phyloP scores from a whole-genome alignment of 1,140 invertebrate species.

The Chironomus striatipennis region DNA sequence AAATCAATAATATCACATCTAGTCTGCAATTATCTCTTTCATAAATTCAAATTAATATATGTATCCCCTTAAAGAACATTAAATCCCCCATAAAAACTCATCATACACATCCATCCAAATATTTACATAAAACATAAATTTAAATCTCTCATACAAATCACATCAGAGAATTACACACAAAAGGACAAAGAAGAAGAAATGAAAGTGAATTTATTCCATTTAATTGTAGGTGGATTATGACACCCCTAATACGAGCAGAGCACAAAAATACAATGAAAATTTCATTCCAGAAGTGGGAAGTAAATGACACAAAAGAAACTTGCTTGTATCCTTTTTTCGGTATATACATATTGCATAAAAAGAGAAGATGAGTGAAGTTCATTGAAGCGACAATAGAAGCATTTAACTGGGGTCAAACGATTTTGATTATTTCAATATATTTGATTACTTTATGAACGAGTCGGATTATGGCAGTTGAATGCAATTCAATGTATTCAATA shows the following conservation, averaged over 20 bases:
- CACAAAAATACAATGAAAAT: too few relatives aligned
- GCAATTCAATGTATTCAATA: too few relatives aligned
- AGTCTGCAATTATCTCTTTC: too few relatives aligned
- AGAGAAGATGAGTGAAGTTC: background rate
- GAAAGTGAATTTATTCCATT: background rate
- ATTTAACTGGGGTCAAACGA: constrained; percentile 20
- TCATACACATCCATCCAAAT: too few relatives aligned
- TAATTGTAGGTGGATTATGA: constrained; percentile 18
- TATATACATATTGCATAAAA: background rate
- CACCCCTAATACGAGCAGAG: background rate
- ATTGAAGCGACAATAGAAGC: constrained; percentile 1
- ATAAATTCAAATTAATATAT: too few relatives aligned
- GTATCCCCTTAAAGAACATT: too few relatives aligned
- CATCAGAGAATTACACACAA: too few relatives aligned
- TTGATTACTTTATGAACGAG: constrained; percentile 23
- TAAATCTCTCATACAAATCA: too few relatives aligned
- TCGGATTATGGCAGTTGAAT: background rate
- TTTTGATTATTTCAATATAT: constrained; percentile 24
- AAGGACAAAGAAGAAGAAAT: background rate
- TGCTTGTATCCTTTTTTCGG: background rate
- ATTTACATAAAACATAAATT: too few relatives aligned
- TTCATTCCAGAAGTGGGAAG: too few relatives aligned
- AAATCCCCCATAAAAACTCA: too few relatives aligned
- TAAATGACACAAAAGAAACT: background rate
- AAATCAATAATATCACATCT: too few relatives aligned